Percentiles rank a stretch among this genome's conserved stretches.
Conservation (phyloP, 1,140 invertebrate genomes). For the Drosophila bipectinata region DNA sequence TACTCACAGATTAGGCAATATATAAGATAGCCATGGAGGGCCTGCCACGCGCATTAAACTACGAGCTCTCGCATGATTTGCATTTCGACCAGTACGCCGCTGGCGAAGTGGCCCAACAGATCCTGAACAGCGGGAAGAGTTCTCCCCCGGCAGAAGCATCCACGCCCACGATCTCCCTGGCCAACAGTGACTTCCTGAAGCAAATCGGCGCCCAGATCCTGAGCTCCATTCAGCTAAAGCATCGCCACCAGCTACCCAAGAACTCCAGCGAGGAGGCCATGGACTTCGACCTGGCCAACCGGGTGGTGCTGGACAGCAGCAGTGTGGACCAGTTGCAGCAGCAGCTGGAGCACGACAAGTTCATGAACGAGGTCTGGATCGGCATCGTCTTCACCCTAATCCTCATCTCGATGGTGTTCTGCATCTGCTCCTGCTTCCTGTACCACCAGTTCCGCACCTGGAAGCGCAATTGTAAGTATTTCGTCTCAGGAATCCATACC, state of each 20-base stretch:
- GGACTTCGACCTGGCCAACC: conserved; percentile 69
- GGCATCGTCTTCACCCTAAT: conserved; percentile 80
- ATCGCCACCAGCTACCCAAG: conserved; percentile 36
- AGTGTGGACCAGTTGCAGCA: conserved; percentile 75
- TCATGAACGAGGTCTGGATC: conserved; percentile 84
- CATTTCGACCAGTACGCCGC: conserved; percentile 73
- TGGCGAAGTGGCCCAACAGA: conserved; percentile 61
- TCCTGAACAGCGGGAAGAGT: conserved; percentile 62
- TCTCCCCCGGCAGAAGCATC: conserved; percentile 49
- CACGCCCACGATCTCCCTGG: conserved; percentile 62
- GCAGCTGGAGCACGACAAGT: conserved; percentile 81
- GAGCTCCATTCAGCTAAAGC: conserved; percentile 74
- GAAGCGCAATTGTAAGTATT: conserved; percentile 83
- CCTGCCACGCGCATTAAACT: conserved; percentile 74
- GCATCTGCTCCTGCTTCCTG: conserved; percentile 82
- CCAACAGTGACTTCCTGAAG: conserved; percentile 70
- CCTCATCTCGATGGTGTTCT: conserved; percentile 81
- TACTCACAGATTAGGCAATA: conserved; percentile 22
- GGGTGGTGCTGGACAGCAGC: conserved; percentile 69
- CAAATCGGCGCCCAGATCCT: conserved; percentile 72
- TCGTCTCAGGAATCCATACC: background rate
- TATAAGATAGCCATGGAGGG: conserved; percentile 67
- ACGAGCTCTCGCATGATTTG: conserved; percentile 73
- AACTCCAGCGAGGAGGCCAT: conserved; percentile 59
- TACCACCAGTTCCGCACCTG: conserved; percentile 83